Base-by-base conservation (phyloP, 2,888 invertebrate genomes). In the Atethmia centrago region DNA sequence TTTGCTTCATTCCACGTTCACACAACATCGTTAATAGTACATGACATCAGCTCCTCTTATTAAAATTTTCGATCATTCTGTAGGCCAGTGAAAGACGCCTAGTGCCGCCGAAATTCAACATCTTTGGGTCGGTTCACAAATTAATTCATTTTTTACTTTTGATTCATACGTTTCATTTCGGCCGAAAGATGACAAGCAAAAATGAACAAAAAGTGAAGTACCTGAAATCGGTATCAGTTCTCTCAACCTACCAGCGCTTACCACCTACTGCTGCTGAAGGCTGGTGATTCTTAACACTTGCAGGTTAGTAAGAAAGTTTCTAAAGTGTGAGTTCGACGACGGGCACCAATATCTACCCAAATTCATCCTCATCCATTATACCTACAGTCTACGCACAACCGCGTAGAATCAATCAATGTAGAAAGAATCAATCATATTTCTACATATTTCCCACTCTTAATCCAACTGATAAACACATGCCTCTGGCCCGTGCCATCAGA, bases 111-210 rank as follows among this genome's bases (percentile, higher is more conserved):
- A 42, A 19, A 12, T 42, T 7, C 42, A 19, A 42, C 19, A 7
- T 19, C 5, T 0, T 36, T n/a, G 36, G 16, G 9, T 25, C 16
- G 16, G 2, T n/a, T 61, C 10, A 25, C 25, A 7, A 25, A n/a
- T 2, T 10, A 1, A 40, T 25, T 19, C 0, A 0, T 16, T n/a
- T 25, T 40, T 36, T 4, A 16, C 16, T n/a, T 61, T 40, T 10
- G 1, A 25, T 61, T 31, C 21, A 58, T 16, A 40, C 5, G 1
- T 59, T 59, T 59, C n/a, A 4, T 4, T 59, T 58, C 16, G 36
- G 36, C 3, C 4, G 3, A 36, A 36, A 58, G 14, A 58, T 21
- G 7, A 5, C 19, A 14, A 53, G 21, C 31, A 58, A 31, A 53
- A n/a, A n/a, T n/a, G 5, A n/a, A n/a, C 51, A 7, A 58, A 58